phyloP scores from a whole-genome alignment of 2,888 invertebrate genomes.

The Meiosimyza decipiens region DNA sequence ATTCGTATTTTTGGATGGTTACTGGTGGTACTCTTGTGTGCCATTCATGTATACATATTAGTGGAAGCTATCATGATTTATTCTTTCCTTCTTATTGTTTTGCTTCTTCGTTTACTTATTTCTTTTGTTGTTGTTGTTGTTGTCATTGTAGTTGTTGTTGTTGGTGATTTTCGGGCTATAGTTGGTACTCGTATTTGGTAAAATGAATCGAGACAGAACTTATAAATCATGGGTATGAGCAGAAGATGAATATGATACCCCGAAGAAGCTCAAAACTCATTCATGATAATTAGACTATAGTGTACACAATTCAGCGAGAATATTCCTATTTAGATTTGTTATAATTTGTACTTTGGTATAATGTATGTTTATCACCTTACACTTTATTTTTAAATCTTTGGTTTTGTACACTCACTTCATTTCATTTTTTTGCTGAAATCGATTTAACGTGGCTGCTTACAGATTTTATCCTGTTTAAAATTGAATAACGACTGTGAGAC shows the following conservation, averaged over 20 bases:
- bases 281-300: no score
- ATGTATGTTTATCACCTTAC: background rate
- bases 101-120: constrained; percentile 4
- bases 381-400: background rate
- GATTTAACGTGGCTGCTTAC: constrained; percentile 6
- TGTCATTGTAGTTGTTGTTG: no score
- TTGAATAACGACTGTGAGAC: constrained; percentile 20
- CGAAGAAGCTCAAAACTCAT: no score
- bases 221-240: no score
- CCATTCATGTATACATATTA: constrained; percentile 23
- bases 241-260: no score
- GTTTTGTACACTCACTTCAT: background rate
- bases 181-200: no score
- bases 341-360: no score
- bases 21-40: background rate
- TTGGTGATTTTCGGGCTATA: no score
- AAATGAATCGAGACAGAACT: no score
- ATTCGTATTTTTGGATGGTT: constrained; percentile 21
- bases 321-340: no score
- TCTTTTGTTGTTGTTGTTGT: background rate
- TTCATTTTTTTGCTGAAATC: background rate
- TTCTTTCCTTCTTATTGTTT: constrained; percentile 12
- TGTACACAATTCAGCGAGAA: no score
- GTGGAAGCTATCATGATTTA: constrained; percentile 3
- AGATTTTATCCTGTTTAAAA: constrained; percentile 8